Conservation (phyloP, 2,797 vertebrate genomes). For the Pipistrellus pygmaeus region DNA sequence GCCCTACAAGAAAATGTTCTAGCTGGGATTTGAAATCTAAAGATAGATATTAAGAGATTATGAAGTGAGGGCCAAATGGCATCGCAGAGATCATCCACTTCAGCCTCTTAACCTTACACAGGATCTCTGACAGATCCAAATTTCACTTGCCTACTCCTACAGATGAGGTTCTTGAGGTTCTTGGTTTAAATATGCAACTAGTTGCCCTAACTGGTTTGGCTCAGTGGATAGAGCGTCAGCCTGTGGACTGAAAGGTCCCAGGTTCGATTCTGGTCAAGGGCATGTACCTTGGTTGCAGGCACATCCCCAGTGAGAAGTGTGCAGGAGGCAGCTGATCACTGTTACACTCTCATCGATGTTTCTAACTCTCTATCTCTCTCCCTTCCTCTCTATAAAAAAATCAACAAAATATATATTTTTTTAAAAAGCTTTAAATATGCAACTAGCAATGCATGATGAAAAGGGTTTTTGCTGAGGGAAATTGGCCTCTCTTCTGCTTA, state of each 20-base stretch:
- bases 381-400: too few relatives aligned
- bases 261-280: too few relatives aligned
- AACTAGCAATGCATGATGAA: neutral
- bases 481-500: neutral
- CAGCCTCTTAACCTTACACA: neutral
- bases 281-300: too few relatives aligned
- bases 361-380: too few relatives aligned
- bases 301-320: too few relatives aligned
- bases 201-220: too few relatives aligned
- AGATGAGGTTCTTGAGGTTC: neutral
- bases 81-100: neutral
- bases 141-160: neutral
- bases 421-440: neutral
- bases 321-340: too few relatives aligned
- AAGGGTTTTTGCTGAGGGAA: neutral
- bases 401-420: too few relatives aligned
- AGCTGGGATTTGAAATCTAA: slow-evolving; percentile 1
- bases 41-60: neutral
- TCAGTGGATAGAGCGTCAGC: too few relatives aligned
- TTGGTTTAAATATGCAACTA: neutral
- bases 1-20: neutral
- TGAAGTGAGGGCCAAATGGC: neutral
- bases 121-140: neutral
- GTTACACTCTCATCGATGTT: too few relatives aligned
- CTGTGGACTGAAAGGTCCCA: too few relatives aligned